Base-by-base conservation (phyloP, 2,113 vertebrate species). In the Psephotus haematonotus region DNA sequence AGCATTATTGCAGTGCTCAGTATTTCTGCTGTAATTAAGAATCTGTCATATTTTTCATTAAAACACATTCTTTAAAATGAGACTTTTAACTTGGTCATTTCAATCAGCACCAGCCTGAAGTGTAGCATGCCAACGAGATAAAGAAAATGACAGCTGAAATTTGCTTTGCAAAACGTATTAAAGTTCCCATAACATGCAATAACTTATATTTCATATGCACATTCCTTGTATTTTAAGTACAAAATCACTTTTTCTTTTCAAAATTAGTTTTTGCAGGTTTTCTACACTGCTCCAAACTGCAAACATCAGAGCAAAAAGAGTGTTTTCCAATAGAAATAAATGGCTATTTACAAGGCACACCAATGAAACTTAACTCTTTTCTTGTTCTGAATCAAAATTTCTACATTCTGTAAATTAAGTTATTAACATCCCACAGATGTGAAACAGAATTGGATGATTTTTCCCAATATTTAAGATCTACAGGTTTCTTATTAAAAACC, bases 11-110 rank as follows among this genome's bases (percentile, higher is more conserved):
- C 82, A 92, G 80, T 62, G 88, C 86, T 95, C 67, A 71, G 88
- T 94, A 96, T 90, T 96, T 90, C 94, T 88, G 59, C 82, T 86
- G 88, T 94, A 97, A 97, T 97, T 97, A 97, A 96, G 95, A 93
- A 97, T 94, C 88, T 97, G 96, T 96, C 96, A 96, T 89, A 94
- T 96, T 97, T 97, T 97, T 96, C 96, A 97, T 97, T 97, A 95
- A 96, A 97, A 96, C 82, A 94, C 91, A 95, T 97, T 95, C 78
- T 97, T 97, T 96, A 84, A 95, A 96, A 91, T 74, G 55, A 55
- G 68, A 94, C 80, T 90, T 86, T 89, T 93, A 96, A 96, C 90
- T 95, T 89, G 79, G 88, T 80, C 89, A 91, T 94, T 97, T 95
- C 93, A 93, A 83, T 90, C 86, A 82, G 81, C 46, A 92, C 39